Conservation (phyloP, 2,797 vertebrate species). For the Forpus xanthops region DNA sequence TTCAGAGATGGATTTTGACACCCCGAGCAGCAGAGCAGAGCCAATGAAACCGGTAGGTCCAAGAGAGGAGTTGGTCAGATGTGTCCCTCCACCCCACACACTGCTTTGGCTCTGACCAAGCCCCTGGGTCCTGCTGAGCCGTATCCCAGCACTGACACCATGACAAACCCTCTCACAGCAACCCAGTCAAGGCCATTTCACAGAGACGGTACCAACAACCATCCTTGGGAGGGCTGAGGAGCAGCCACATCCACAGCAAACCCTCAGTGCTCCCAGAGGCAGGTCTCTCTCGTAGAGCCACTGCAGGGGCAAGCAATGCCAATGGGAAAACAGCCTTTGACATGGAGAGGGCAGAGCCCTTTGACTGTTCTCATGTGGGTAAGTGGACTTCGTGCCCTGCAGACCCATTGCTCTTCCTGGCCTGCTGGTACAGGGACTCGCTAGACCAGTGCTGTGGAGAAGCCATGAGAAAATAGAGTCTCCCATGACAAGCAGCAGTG, state of each 20-base stretch:
- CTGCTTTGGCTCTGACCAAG: background rate
- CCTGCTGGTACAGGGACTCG: background rate
- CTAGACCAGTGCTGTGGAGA: background rate
- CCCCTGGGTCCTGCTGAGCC: background rate
- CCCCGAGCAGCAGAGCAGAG: background rate
- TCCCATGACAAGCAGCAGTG: background rate
- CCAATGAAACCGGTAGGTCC: background rate
- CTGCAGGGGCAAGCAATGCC: accelerated
- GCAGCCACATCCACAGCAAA: background rate
- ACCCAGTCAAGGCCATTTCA: background rate
- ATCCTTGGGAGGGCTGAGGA: background rate
- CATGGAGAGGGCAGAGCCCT: background rate
- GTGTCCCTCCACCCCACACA: background rate
- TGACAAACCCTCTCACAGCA: background rate
- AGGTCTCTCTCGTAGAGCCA: background rate
- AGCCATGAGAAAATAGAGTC: background rate
- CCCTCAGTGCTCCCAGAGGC: accelerated
- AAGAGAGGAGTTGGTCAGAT: background rate
- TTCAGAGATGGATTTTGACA: background rate
- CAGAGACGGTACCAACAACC: accelerated
- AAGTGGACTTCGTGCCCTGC: background rate
- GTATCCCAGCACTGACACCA: background rate
- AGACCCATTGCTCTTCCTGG: background rate
- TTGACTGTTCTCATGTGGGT: background rate
- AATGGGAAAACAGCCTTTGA: background rate